Evolutionary conservation across 2,113 vertebrate species (phyloP), one percentile per base, ranked within the genome.

Genomic region (Scophthalmus maximus): DNA sequence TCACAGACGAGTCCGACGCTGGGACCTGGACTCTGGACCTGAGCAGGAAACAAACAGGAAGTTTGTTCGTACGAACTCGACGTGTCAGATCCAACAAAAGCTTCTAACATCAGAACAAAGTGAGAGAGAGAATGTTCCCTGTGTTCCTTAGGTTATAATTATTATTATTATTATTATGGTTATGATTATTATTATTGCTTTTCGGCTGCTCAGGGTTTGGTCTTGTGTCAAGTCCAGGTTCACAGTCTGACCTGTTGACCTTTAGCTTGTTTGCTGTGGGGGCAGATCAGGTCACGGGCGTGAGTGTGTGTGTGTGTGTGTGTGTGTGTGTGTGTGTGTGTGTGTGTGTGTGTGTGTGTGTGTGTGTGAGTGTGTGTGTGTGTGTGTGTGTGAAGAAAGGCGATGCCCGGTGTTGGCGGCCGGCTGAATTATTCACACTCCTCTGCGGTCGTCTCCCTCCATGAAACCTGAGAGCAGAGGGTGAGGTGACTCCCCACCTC

Each of bases 351-450:
- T 49, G 65, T 68, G 63, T 46, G 56, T 53, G 42, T 50, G 55
- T 56, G 61, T 68, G 68, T 49, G 76, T 25, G 63, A 60, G 57
- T 60, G 56, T 68, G 66, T 57, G 60, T 59, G 67, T 71, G 65
- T 50, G 66, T 71, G 67, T 44, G 55, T 61, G 40, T 50, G 58
- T 65, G 64, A 81, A 62, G 88, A 90, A 92, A 91, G 74, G 55
- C n/a, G 71, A 92, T 76, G 78, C 90, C 69, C 9, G 20, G 34
- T 86, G 88, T 87, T 81, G 84, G 88, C 81, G 73, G 91, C 64
- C 29, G 75, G 61, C 66, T 94, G 92, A 94, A 93, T 93, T 93
- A 94, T 94, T 95, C 92, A 94, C 92, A 65, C 73, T 88, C 78
- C 73, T 91, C 91, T 86, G 88, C 29, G 82, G 91, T 88, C 85